Percentiles rank a stretch among this genome's conserved stretches.
These are phyloP conservation scores for Apodemus sylvaticus DNA, from an alignment of 2,113 vertebrate genomes.

Conservation along the genomic window DNA sequence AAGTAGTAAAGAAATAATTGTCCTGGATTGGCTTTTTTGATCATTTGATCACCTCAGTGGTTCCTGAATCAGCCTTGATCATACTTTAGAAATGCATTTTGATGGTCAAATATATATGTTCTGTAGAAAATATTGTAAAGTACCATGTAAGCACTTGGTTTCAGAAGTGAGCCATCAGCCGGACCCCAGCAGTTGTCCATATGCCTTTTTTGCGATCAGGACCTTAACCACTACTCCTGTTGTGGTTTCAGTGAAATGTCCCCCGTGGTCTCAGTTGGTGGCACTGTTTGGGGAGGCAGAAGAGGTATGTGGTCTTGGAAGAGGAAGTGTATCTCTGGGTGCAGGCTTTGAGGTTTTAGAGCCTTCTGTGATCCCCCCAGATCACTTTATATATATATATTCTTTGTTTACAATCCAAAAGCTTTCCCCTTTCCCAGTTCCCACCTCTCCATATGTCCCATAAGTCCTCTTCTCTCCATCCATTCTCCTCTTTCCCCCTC, in stretches of 20 bases:
- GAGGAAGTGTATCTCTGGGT: not conserved
- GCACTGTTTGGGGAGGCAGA: not conserved
- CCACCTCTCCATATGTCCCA: no score
- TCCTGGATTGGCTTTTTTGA: slow-evolving; percentile 1
- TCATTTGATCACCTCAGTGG: slow-evolving; percentile 12
- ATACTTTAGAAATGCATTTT: slow-evolving; percentile 18
- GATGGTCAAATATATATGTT: slow-evolving; percentile 33
- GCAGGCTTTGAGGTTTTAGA: not conserved
- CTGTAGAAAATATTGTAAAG: slow-evolving; percentile 38
- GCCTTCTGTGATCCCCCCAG: not conserved
- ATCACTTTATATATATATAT: no score
- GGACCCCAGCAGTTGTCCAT: not conserved
- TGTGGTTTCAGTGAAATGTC: not conserved
- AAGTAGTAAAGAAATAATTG: not conserved
- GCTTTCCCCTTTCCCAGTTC: no score
- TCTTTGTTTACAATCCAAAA: no score
- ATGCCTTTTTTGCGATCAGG: not conserved
- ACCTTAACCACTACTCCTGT: not conserved
- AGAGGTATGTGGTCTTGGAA: not conserved
- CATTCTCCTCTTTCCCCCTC: no score
- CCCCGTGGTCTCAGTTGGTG: not conserved
- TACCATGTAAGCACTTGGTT: not conserved
- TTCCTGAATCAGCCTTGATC: slow-evolving; percentile 21
- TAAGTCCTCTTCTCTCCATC: no score
- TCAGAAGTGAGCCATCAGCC: slow-evolving; percentile 20